These are phyloP conservation scores for Heterotilapia buettikoferi DNA, from an alignment of 2,113 vertebrate genomes.

Conservation along the genomic window DNA sequence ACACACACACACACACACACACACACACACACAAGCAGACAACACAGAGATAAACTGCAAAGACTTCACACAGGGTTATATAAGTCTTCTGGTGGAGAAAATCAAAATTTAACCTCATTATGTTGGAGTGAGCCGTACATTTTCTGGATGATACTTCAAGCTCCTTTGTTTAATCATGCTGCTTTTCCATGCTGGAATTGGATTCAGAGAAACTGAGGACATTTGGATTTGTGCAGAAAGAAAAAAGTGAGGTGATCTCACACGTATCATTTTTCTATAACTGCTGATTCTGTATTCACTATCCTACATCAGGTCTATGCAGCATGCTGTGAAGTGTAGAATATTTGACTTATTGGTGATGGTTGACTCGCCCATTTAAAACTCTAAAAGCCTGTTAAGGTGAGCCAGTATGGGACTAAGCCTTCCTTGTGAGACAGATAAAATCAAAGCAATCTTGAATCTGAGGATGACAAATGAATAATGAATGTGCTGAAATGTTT, in stretches of 20 bases:
- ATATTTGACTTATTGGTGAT: constrained; percentile 25
- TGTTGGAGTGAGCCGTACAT: not conserved
- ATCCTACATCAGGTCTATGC: not conserved
- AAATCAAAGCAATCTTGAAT: constrained; percentile 52
- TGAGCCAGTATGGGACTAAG: constrained; percentile 6
- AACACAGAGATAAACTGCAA: not conserved
- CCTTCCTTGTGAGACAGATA: constrained; percentile 17
- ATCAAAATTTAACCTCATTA: not conserved
- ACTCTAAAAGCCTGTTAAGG: constrained; percentile 18
- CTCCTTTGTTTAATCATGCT: not conserved
- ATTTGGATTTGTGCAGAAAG: not conserved
- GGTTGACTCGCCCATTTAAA: not conserved
- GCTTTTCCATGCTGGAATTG: not conserved
- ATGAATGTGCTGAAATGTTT: constrained; percentile 46
- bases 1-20: not conserved
- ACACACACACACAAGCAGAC: not conserved
- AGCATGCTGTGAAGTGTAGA: not conserved
- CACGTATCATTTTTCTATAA: not conserved
- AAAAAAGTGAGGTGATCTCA: not conserved
- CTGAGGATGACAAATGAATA: constrained; percentile 44
- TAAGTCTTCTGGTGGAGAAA: not conserved
- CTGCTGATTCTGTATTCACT: not conserved
- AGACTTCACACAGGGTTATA: not conserved
- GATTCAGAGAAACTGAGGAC: not conserved
- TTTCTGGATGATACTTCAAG: not conserved